Evolutionary conservation across 37 sponge, comb jelly and placozoan genomes (phyloP).

Genomic region (Ephydatia muelleri): DNA sequence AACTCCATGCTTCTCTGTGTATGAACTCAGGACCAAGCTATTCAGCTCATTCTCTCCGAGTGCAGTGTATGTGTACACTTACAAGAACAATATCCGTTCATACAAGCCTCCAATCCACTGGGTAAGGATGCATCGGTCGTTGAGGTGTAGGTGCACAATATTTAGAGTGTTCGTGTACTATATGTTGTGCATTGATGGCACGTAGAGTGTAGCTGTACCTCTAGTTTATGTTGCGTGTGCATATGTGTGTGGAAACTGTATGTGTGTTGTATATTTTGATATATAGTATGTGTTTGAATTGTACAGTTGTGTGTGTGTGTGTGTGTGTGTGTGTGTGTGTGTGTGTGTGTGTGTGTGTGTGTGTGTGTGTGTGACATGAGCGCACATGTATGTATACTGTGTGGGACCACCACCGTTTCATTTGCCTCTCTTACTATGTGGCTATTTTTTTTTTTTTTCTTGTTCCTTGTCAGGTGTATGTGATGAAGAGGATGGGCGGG

Average conservation of each 20-base stretch:
- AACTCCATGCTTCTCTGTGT: slow-evolving; percentile 61
- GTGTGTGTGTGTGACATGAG: not conserved
- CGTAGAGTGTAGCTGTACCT: not conserved
- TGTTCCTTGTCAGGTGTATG: slow-evolving; percentile 42
- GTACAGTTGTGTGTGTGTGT: not conserved
- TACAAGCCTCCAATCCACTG: slow-evolving; percentile 53
- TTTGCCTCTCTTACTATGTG: slow-evolving; percentile 6
- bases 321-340: not conserved
- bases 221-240: not conserved
- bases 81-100: slow-evolving; percentile 55
- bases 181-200: not conserved
- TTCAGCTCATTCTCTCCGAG: slow-evolving; percentile 35
- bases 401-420: not conserved
- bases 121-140: slow-evolving; percentile 25
- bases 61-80: slow-evolving; percentile 62
- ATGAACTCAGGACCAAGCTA: slow-evolving; percentile 57
- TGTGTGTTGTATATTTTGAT: not conserved
- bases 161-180: too few species aligned
- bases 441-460: too few species aligned
- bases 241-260: not conserved
- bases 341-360: not conserved
- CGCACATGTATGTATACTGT: not conserved
- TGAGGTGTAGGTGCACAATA: not conserved
- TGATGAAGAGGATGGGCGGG: slow-evolving; percentile 62
- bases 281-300: not conserved